Base-by-base conservation (phyloP, 1,140 invertebrate species). In the Maconellicoccus hirsutus region DNA sequence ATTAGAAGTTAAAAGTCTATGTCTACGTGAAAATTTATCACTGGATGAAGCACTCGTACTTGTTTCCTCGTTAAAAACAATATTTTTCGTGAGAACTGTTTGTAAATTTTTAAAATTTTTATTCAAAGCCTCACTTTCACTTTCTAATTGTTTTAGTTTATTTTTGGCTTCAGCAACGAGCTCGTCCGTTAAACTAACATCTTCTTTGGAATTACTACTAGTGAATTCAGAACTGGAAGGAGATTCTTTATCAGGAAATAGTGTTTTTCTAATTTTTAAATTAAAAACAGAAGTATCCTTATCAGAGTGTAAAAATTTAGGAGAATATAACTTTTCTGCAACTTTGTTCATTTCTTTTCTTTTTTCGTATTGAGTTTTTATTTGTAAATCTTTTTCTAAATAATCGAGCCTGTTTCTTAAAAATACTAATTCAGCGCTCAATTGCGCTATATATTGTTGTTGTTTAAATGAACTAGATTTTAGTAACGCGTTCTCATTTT, bases 121-220 rank as follows among this genome's bases (percentile, higher is more conserved):
- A 66, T 66, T 66, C 61, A 66, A 26, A 23, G 61, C 25, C 25
- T 66, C 61, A 16, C 61, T 66, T 66, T 66, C 61, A 8, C 8
- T 26, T 26, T 66, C 61, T 16, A 66, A 26, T 26, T 66, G 22
- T 23, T 66, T 23, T 1, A 66, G 22, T 26, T 66, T 66, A 66
- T 23, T 66, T 26, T 66, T 66, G 16, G 61, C 61, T 10, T 66
- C 61, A 26, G 10, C 21, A 2, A 66, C 61, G 61, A 66, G 21
- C 25, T 66, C 61, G 19, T 66, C 61, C 3, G 61, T 66, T 19
- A 66, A 26, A 23, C 25, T 66, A 22, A 3, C n/a, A 52, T 52
- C 42, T 8, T 52, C 12, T 52, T 52, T 52, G n/a, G 42, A 52
- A 52, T 2, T 52, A 52, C 42, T 52, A 52, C 42, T 52, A 4